These are phyloP conservation scores for Molothrus aeneus DNA, from an alignment of 2,797 vertebrate species.

Conservation along the genomic window DNA sequence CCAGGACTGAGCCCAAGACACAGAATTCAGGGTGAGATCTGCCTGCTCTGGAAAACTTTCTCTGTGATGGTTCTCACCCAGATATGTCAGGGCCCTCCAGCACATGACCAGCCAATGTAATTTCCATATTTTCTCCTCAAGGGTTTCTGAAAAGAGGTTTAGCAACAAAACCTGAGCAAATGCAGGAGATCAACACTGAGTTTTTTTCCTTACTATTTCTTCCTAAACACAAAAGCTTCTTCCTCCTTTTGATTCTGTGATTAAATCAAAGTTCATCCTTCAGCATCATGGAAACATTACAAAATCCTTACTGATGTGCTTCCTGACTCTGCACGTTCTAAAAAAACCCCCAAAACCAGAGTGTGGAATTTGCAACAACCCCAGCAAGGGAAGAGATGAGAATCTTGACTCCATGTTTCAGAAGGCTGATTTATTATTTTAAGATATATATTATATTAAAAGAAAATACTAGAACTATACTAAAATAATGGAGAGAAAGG, in stretches of 20 bases:
- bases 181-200: neutral
- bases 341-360: neutral
- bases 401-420: neutral
- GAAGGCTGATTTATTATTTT: neutral
- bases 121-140: neutral
- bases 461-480: neutral
- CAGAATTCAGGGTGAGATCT: neutral
- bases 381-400: neutral
- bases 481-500: neutral
- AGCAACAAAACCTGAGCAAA: neutral
- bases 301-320: neutral
- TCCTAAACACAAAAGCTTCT: neutral
- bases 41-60: neutral
- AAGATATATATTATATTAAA: neutral
- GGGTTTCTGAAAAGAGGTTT: neutral
- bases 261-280: neutral
- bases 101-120: fast-evolving
- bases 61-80: neutral
- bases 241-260: neutral
- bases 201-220: neutral
- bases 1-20: neutral
- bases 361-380: neutral
- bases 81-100: neutral
- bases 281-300: neutral
- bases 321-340: neutral